Evolutionary conservation across 2,797 vertebrate genomes (phyloP), one percentile per base, ranked within the genome.

Genomic region (Adrianichthys oophorus): DNA sequence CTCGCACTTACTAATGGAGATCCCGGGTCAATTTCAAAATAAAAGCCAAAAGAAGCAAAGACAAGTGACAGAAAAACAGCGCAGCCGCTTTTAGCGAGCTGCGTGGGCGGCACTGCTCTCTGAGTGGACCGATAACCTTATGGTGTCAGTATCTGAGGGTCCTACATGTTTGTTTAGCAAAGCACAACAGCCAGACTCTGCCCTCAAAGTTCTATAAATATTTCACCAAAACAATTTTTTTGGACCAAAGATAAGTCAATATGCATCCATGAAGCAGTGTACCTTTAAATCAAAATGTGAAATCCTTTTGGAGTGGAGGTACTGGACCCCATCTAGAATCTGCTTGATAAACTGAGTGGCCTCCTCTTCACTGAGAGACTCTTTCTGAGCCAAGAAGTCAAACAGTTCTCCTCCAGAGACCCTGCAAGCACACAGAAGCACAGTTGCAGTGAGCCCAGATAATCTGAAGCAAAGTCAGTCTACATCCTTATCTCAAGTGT

Each of bases 221-320:
- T 53, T 4, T 47, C n/a, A n/a, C 15, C 15, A 13, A 44, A 12
- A 45, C 43, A 5, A 41, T 26, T 7, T 12, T 14, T 21, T 24
- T 2, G 4, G 16, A 48, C 40, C 17, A 48, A 45, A 40, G 50
- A 24, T 18, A 19, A 16, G 41, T 53, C 53, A 44, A 23, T 15
- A 48, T 5, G 8, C 2, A 4, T 7, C 17, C 16, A 62, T 6
- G 58, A 47, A 67, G 40, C 13, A 14, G 8, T 5, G 42, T 88
- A 98, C 97, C 96, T 99, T 99, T 52, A 99, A 90, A 84, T 99
- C 97, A 80, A 99, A 99, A 83, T 99, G 97, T 71, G 92, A 92
- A 6, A 98, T 97, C 82, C 92, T 93, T 84, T 92, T 98, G 61
- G 93, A 91, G 74, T 99, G 97, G 46, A 98, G 93, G 73, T 97